Base-by-base conservation (phyloP, 2,113 vertebrate species). In the Pseudolaguvia tuberculata region DNA sequence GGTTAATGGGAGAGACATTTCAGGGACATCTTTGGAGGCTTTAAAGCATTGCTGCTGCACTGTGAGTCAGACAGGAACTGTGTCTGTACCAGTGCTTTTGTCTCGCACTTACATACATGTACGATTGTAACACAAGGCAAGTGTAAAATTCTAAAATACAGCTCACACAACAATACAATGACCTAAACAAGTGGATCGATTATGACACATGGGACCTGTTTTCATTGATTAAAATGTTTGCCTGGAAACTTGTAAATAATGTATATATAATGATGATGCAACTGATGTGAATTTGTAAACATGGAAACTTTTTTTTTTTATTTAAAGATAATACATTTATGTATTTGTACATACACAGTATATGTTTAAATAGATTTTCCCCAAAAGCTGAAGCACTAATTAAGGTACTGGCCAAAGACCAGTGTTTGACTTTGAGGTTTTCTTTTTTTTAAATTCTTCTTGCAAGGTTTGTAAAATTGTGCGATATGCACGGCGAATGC, bases 81-180 rank as follows among this genome's bases (percentile, higher is more conserved):
- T 59, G 39, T 62, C 77, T 56, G 75, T 83, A 85, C 79, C 73
- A 80, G 83, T 74, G 85, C 88, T 85, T 42, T 71, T 79, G 87
- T 89, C 87, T 88, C 87, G 86, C 88, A 90, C 88, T 89, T 91
- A 85, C 88, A 88, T 90, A 88, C 86, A 84, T 80, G 88, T 86
- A 89, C 88, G 93, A 94, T 93, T 95, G 94, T 95, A 93, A 92
- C 89, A 93, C 91, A 91, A 92, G 94, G 96, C 93, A 92, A 87
- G 88, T 90, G 88, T 96, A 95, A 98, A 98, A 27, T 62, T 65
- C 83, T 27, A 79, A 62, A 75, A 31, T 77, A 78, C 67, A 72
- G 75, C 35, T 70, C 56, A 73, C 75, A 52, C 68, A 81, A 85
- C 31, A 58, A 81, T 80, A 18, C 59, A 70, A 4, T 53, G 66